Evolutionary conservation across 2,888 invertebrate genomes (phyloP).

Genomic region (Spodoptera littoralis): DNA sequence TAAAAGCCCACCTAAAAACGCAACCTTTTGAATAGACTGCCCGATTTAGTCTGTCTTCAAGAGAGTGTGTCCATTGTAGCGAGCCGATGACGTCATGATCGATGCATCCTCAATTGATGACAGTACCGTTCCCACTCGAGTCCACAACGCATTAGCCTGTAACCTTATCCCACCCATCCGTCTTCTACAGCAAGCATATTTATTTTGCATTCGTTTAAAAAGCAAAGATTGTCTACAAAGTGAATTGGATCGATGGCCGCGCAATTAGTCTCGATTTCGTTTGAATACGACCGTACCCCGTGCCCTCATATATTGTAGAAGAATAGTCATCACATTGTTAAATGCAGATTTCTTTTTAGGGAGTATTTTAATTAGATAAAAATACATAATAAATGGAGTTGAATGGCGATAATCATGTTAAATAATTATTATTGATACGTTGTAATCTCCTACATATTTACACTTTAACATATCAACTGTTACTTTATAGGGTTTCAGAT

Average conservation of each 20-base stretch:
- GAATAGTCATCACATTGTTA: no score
- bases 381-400: no score
- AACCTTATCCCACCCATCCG: conserved; percentile 55
- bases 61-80: conserved; percentile 14
- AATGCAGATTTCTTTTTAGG: no score
- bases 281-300: conserved; percentile 26
- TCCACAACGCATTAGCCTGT: conserved; percentile 56
- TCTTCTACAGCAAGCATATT: conserved; percentile 42
- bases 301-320: no score
- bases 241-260: conserved; percentile 39
- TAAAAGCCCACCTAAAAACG: no score
- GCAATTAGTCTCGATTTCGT: conserved; percentile 34
- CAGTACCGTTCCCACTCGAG: conserved; percentile 38
- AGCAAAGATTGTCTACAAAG: conserved; percentile 38
- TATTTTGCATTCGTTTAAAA: conserved; percentile 54
- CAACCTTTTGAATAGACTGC: no score
- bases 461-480: neutral
- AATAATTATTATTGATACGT: no score
- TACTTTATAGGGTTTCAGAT: neutral
- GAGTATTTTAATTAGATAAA: no score
- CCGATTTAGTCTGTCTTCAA: neutral
- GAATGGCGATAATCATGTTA: no score
- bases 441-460: no score
- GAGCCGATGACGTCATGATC: conserved; percentile 53
- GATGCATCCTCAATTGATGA: conserved; percentile 52